These are phyloP conservation scores for Pteromalus puparum DNA, from an alignment of 1,140 invertebrate genomes.

Conservation along the genomic window DNA sequence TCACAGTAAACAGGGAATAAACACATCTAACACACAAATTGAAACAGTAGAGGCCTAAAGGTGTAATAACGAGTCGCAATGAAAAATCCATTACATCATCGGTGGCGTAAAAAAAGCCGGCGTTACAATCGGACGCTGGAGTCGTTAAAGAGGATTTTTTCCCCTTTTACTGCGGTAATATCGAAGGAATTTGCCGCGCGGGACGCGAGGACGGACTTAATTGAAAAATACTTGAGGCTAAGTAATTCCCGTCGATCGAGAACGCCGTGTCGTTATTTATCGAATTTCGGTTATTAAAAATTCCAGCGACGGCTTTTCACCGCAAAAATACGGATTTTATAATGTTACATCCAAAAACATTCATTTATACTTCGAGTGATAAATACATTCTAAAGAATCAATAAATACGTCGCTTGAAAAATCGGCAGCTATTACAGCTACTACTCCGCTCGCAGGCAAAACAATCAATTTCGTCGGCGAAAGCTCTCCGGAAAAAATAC, in stretches of 20 bases:
- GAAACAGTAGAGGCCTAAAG: not conserved
- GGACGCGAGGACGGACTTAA: conserved; percentile 47
- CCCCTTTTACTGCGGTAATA: conserved; percentile 53
- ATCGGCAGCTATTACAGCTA: not conserved
- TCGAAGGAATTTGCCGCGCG: conserved; percentile 51
- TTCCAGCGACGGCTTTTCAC: not conserved
- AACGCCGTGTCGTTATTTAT: conserved; percentile 14
- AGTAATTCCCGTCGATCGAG: conserved; percentile 40
- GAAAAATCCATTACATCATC: not conserved
- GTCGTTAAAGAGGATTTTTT: conserved; percentile 18
- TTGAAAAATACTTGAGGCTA: conserved; percentile 59
- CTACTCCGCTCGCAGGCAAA: not conserved
- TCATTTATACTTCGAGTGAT: not conserved
- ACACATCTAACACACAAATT: not conserved
- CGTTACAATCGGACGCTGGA: conserved; percentile 10
- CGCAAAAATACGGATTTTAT: not conserved
- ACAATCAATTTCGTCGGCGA: not conserved
- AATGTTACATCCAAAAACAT: not conserved
- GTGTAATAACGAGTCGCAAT: not conserved
- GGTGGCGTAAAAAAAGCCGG: not conserved
- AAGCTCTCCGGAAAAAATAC: not conserved
- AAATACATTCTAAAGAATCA: no score
- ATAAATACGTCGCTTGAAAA: not conserved
- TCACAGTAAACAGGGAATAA: not conserved
- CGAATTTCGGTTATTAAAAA: conserved; percentile 21